Evolutionary conservation across 2,797 vertebrate genomes (phyloP).

Genomic region (Hydrolagus colliei): DNA sequence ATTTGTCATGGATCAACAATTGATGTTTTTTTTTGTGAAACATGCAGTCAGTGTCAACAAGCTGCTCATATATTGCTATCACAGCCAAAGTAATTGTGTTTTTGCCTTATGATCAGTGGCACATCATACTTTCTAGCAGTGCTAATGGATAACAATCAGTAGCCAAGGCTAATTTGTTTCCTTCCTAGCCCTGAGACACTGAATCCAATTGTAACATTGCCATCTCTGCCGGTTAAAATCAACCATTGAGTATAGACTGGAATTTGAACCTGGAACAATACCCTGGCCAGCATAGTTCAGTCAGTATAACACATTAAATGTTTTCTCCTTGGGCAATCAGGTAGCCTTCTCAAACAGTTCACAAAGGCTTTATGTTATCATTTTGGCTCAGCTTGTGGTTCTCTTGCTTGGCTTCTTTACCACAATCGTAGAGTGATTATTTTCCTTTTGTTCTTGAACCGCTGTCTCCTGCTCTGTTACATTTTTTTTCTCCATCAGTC

Average conservation of each 20-base stretch:
- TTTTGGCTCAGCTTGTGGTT: not conserved
- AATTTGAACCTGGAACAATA: not conserved
- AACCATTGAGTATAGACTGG: not conserved
- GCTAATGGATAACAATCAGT: not conserved
- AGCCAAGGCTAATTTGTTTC: not conserved
- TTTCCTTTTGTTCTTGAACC: not conserved
- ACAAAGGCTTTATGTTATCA: not conserved
- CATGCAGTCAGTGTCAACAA: not conserved
- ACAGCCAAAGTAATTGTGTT: not conserved
- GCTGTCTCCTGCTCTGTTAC: not conserved
- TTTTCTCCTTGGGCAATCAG: not conserved
- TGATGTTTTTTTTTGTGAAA: not conserved
- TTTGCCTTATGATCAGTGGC: not conserved
- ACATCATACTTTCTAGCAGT: not conserved
- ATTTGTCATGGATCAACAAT: too few relatives aligned
- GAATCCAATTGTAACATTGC: not conserved
- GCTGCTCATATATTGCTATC: not conserved
- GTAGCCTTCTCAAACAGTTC: not conserved
- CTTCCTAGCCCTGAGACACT: not conserved
- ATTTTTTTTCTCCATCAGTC: not conserved
- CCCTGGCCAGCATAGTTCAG: not conserved
- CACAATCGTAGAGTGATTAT: not conserved
- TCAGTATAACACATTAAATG: not conserved
- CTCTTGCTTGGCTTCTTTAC: not conserved
- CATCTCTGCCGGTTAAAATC: too few relatives aligned